Percentiles rank a stretch among this genome's conserved stretches.
phyloP scores from a whole-genome alignment of 2,888 invertebrate species.

The Eupithecia abbreviata region DNA sequence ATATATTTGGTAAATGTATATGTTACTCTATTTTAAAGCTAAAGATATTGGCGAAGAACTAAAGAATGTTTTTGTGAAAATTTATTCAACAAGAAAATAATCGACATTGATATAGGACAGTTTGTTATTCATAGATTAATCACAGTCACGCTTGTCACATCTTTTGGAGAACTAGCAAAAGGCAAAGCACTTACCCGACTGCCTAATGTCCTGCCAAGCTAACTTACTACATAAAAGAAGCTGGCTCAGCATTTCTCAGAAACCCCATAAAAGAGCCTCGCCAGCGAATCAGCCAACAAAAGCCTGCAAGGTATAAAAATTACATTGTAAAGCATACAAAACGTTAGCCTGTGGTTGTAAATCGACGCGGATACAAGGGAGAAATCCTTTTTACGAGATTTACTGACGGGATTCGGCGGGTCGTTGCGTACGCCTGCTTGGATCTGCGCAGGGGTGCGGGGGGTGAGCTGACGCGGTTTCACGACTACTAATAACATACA shows the following conservation, averaged over 20 bases:
- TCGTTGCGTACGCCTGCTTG: slow-evolving; percentile 64
- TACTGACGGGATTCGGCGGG: slow-evolving; percentile 71
- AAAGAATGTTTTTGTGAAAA: no score
- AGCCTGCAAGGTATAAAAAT: slow-evolving; percentile 44
- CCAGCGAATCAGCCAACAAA: slow-evolving; percentile 35
- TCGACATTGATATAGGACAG: background rate
- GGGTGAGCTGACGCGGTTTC: slow-evolving; percentile 3
- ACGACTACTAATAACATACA: no score
- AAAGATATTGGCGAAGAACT: no score
- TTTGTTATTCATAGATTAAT: background rate
- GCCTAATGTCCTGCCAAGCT: slow-evolving; percentile 9
- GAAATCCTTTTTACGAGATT: slow-evolving; percentile 80
- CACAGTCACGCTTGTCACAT: background rate
- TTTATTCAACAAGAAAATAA: background rate
- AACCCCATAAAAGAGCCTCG: slow-evolving; percentile 18
- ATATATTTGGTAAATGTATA: no score
- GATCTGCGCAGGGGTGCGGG: slow-evolving; percentile 42
- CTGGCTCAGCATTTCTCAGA: slow-evolving; percentile 13
- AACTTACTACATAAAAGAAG: slow-evolving; percentile 5
- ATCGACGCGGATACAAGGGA: slow-evolving; percentile 74
- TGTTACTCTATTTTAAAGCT: no score
- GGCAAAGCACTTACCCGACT: slow-evolving; percentile 1
- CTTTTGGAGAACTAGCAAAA: background rate
- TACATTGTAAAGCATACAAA: slow-evolving; percentile 57
- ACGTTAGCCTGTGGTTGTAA: slow-evolving; percentile 69